These are phyloP conservation scores for Petrocephalus zakoni DNA, from an alignment of 2,113 vertebrate species.

Conservation along the genomic window DNA sequence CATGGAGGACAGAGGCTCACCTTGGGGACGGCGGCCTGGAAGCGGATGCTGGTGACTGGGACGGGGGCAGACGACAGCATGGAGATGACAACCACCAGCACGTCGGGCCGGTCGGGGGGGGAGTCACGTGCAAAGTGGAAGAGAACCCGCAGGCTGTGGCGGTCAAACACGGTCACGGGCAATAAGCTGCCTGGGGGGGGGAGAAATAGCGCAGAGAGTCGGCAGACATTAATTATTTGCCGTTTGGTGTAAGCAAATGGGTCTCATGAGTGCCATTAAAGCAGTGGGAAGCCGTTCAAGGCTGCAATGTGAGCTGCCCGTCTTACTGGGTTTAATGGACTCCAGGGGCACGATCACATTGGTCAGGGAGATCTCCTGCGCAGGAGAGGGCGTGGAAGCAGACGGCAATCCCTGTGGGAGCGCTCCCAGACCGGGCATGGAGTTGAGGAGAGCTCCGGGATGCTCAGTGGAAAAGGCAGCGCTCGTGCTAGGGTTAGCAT, in stretches of 20 bases:
- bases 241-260: neutral
- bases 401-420: constrained; percentile 41
- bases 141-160: constrained; percentile 84
- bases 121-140: constrained; percentile 88
- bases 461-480: constrained; percentile 44
- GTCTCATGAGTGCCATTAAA: neutral
- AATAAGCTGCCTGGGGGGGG: constrained; percentile 75
- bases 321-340: constrained; percentile 93
- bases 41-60: constrained; percentile 82
- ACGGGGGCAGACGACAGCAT: constrained; percentile 89
- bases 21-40: constrained; percentile 95
- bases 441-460: constrained; percentile 40
- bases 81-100: constrained; percentile 93
- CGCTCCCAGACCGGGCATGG: constrained; percentile 42
- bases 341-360: constrained; percentile 85
- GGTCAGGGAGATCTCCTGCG: constrained; percentile 69
- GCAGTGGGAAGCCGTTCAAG: neutral
- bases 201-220: neutral
- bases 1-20: constrained; percentile 49
- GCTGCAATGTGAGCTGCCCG: neutral
- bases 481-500: constrained; percentile 32
- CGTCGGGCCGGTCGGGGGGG: constrained; percentile 74
- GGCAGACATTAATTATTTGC: neutral
- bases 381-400: constrained; percentile 26
- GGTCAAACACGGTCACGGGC: constrained; percentile 90